Base-by-base conservation (phyloP, 1,140 invertebrate genomes). In the Adelges cooleyi region DNA sequence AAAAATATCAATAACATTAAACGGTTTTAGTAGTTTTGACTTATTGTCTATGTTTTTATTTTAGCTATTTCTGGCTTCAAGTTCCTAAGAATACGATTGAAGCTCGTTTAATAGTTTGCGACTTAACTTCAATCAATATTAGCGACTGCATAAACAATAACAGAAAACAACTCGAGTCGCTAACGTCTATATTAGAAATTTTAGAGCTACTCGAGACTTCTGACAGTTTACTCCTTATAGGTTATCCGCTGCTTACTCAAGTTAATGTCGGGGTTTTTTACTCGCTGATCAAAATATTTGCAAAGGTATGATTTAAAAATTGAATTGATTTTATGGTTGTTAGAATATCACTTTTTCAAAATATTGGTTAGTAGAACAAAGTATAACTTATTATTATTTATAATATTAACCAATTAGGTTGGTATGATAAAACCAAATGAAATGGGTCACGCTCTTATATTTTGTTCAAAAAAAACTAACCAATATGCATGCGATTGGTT, bases 361-460 rank as follows among this genome's bases (percentile, higher is more conserved):
- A n/a, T n/a, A n/a, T n/a, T n/a, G n/a, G n/a, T n/a, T n/a, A n/a
- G n/a, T 33, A 33, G 11, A 33, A 33, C 5, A 33, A 6, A 33
- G 29, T 33, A 33, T 33, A 6, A 6, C 11, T 33, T 33, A 33
- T 33, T 33, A 33, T 6, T 33, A 6, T 33, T 6, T 33, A 11
- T 11, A 6, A 6, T 33, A 6, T 33, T 33, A 33, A 33, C 11
- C 11, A 6, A 33, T 6, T 46, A 62, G 56, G 44, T 42, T 33
- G 56, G 25, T 20, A 8, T 62, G 4, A 62, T 62, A 17, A 62
- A 62, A 62, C 56, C 56, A 13, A 25, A 62, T 33, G 17, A 62
- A 62, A 62, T 62, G 25, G 56, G 56, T 33, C 56, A 62, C 33
- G 38, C 56, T 62, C 46, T 62, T 46, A 17, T 62, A 10, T 62